Base-by-base conservation (phyloP, 2,888 invertebrate species). In the Drosophila macrospina region DNA sequence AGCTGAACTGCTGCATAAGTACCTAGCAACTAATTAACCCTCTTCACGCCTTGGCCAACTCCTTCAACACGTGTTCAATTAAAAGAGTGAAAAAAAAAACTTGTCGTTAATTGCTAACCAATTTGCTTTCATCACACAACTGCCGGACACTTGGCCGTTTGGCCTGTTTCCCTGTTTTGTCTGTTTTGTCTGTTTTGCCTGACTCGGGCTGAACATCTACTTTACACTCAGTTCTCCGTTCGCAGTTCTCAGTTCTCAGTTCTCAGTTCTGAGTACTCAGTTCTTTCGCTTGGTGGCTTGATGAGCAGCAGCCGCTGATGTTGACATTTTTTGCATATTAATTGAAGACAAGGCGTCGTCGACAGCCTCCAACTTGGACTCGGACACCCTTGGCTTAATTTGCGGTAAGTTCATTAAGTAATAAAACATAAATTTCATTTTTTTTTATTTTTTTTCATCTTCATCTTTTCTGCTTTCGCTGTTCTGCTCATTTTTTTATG, bases 241-340 rank as follows among this genome's bases (percentile, higher is more conserved):
- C 44, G 47, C 32, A 7, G 16, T 50, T 34, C 34, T 36, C 20
- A 28, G 16, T 37, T 65, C 48, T 42, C 30, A 2, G 10, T 16
- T 15, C 39, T 48, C 5, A n/a, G 20, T 42, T 64, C 44, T 52
- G 26, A 7, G 16, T 50, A 20, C 34, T 36, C 20, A 28, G 16
- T 37, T 65, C 48, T 42, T 30, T 32, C 10, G 10, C 37, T 41
- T 28, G 26, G 16, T 54, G n/a, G n/a, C n/a, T n/a, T 85, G 85
- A 78, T 79, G 83, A 74, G 59, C 70, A 55, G 66, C 77, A 67
- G 78, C 78, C 75, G 78, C 64, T 76, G 71, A 70, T 68, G 86
- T 79, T 89, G 91, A 89, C 90, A 90, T 89, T 90, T 90, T 86
- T 78, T 88, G 90, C 90, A 90, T 90, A 90, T 90, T 90, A 90